Percentiles rank a stretch among this genome's conserved stretches.
These are phyloP conservation scores for Nannobrachium achirus DNA, from an alignment of 2,113 vertebrate genomes.

Conservation along the genomic window DNA sequence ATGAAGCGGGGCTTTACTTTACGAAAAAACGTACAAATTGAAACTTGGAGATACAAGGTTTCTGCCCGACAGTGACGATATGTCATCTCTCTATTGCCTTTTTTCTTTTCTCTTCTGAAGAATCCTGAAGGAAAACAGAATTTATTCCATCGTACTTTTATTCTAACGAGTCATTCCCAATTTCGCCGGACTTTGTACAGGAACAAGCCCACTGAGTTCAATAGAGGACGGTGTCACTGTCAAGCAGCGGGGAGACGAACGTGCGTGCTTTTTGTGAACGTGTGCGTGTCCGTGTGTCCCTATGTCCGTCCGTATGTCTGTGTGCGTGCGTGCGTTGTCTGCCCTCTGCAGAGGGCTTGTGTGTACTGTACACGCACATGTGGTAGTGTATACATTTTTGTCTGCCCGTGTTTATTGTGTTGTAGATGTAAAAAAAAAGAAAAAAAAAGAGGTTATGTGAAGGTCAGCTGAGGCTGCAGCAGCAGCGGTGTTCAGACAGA, in stretches of 20 bases:
- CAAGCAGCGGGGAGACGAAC: background rate
- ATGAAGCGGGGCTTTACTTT: no score
- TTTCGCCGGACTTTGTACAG: background rate
- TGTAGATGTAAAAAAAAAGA: background rate
- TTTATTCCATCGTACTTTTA: conserved; percentile 13
- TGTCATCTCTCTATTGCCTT: background rate
- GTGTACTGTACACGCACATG: background rate
- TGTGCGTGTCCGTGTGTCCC: no score
- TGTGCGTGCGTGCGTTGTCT: conserved; percentile 1
- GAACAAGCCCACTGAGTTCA: background rate
- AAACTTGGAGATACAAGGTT: no score
- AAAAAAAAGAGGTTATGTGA: conserved; percentile 49
- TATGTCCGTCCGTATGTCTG: conserved; percentile 12
- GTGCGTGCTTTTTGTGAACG: background rate
- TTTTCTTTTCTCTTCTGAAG: conserved; percentile 19
- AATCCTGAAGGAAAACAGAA: conserved; percentile 33
- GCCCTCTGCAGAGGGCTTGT: background rate
- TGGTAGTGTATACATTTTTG: background rate
- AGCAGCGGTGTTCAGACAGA: conserved; percentile 9
- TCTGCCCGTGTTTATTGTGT: conserved; percentile 13
- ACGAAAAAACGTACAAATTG: no score
- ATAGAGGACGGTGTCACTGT: background rate
- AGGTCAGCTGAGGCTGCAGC: conserved; percentile 58
- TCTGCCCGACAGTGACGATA: no score
- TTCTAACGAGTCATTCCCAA: conserved; percentile 13